phyloP scores from a whole-genome alignment of 2,113 vertebrate genomes.

The Eonycteris spelaea region DNA sequence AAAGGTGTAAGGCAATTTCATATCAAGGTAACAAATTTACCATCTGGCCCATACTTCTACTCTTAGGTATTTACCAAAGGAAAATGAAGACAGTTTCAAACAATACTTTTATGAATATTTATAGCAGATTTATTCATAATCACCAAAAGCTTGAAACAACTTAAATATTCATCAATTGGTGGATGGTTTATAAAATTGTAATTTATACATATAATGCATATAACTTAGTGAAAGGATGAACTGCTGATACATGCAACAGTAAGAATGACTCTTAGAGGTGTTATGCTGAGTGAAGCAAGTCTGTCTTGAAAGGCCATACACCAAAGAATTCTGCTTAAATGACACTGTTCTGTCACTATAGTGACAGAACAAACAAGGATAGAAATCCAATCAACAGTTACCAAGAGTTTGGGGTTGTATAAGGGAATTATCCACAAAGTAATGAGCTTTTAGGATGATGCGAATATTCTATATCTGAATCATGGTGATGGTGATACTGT shows the following conservation, averaged over 20 bases:
- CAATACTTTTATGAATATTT: background rate
- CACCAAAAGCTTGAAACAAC: background rate
- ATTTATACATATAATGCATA: background rate
- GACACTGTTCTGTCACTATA: background rate
- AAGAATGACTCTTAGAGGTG: background rate
- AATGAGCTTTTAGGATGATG: background rate
- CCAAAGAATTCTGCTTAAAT: background rate
- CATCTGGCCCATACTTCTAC: background rate
- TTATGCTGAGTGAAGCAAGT: background rate
- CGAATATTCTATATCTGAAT: background rate
- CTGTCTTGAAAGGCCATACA: background rate
- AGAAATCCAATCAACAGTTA: background rate
- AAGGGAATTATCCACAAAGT: background rate
- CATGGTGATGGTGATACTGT: background rate
- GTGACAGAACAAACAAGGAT: background rate
- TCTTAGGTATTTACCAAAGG: background rate
- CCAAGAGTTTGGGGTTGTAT: background rate
- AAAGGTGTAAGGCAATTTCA: background rate
- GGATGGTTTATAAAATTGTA: background rate
- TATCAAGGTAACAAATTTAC: background rate
- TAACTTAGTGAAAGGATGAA: background rate
- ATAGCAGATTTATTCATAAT: background rate
- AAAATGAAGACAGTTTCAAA: background rate
- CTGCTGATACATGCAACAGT: background rate
- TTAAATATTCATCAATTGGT: background rate